Base-by-base conservation (phyloP, 2,113 vertebrate species). In the Etheostoma spectabile region DNA sequence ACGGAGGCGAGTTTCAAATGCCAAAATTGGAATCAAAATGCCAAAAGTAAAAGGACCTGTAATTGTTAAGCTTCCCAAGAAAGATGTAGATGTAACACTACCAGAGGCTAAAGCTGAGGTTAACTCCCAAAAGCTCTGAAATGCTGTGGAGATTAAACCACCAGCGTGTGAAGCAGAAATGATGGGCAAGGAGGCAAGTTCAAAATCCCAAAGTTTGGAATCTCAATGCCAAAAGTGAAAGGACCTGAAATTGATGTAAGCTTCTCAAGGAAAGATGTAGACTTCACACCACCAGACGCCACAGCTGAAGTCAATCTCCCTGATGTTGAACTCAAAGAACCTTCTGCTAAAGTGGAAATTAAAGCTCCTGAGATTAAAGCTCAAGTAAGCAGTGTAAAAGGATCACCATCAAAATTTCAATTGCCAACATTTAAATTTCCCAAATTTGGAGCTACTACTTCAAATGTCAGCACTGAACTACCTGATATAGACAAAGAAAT, bases 371-470 rank as follows among this genome's bases (percentile, higher is more conserved):
- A 62, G 18, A 27, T 61, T 22, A 60, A 86, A 55, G 52, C 48
- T 42, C 33, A 66, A 13, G 16, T 33, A 62, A 45, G 16, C n/a
- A 68, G 18, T 49, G 6, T 21, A 11, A 74, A 88, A 27, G 80
- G 33, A 49, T 88, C 87, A 22, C 75, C 75, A 72, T 82, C 85
- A 61, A 91, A 84, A 83, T 80, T 82, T 33, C 89, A 86, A 80
- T 22, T 88, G 65, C 89, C 88, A 27, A 60, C 85, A 45, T 61
- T 85, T 13, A 90, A 83, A 71, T 81, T 86, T 18, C 90, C 88
- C 1, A 89, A 67, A 79, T 90, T 87, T 67, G 88, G 73, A 65
- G 24, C 10, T 42, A 4, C 27, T 6, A 65, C 30, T 45, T 46
- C 74, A 70, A 73, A 61, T 42, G 5, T 85, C 30, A 86, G 21